Evolutionary conservation across 2,888 invertebrate genomes (phyloP).

Genomic region (Eupithecia insigniata): DNA sequence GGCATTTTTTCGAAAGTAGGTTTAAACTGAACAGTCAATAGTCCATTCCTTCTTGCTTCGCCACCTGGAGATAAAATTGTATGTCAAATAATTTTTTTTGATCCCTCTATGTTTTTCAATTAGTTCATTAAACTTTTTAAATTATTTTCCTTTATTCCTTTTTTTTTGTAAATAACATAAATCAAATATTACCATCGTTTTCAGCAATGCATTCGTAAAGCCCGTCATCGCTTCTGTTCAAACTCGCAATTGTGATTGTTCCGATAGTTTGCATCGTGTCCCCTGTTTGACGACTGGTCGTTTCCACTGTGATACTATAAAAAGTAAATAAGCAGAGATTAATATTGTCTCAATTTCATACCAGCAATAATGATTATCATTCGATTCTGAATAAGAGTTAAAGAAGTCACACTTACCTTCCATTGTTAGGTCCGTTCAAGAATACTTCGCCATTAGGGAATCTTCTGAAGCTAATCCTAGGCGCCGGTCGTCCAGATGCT

Average conservation of each 20-base stretch:
- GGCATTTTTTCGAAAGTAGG: conserved; percentile 90
- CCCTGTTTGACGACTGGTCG: conserved; percentile 74
- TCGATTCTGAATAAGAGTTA: not conserved
- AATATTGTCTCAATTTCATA: not conserved
- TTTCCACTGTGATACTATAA: conserved; percentile 85
- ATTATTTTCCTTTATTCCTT: no score
- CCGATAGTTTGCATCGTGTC: conserved; percentile 84
- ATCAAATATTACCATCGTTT: conserved; percentile 84
- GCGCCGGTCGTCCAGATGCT: conserved; percentile 92
- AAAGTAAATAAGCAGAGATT: not conserved
- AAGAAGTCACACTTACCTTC: conserved; percentile 60
- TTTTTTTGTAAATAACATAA: no score
- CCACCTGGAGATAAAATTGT: conserved; percentile 80
- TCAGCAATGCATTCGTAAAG: conserved; percentile 94
- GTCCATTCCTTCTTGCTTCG: conserved; percentile 90
- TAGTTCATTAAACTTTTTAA: no score
- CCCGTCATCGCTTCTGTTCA: conserved; percentile 91
- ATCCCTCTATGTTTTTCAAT: no score
- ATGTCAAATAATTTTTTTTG: no score
- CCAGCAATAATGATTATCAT: not conserved
- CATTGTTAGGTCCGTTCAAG: conserved; percentile 85
- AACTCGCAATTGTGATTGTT: conserved; percentile 86
- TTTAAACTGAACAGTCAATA: conserved; percentile 91
- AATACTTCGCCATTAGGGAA: conserved; percentile 87
- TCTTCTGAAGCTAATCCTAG: conserved; percentile 91